Conservation (phyloP, 2,113 vertebrate genomes). For the Crypturellus undulatus region DNA sequence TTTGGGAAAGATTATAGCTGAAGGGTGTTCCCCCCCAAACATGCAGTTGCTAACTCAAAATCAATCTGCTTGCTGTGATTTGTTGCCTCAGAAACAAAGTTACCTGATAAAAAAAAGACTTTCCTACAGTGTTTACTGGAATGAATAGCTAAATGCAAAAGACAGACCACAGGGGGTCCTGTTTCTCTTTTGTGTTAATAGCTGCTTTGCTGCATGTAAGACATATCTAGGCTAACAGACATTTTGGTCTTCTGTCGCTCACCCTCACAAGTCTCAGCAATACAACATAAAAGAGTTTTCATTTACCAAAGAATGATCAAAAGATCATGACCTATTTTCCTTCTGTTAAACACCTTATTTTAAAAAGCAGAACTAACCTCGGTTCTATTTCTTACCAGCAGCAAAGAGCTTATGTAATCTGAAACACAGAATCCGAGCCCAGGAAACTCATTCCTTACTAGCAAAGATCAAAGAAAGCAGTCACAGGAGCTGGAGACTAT, state of each 20-base stretch:
- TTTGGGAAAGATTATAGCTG: constrained; percentile 54
- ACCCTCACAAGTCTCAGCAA: not conserved
- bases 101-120: constrained; percentile 28
- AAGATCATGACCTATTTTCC: constrained; percentile 53
- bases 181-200: not conserved
- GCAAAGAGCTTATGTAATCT: not conserved
- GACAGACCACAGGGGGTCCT: not conserved
- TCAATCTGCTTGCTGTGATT: constrained; percentile 43
- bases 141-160: constrained; percentile 19
- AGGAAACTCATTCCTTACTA: not conserved
- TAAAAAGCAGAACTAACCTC: constrained; percentile 18
- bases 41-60: rapidly evolving
- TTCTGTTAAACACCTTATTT: constrained; percentile 19
- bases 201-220: constrained; percentile 32
- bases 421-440: not conserved
- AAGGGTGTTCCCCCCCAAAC: not conserved
- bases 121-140: not conserved
- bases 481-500: not conserved
- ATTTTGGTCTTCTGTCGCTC: constrained; percentile 36
- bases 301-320: not conserved
- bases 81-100: constrained; percentile 31
- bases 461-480: too few species aligned
- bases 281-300: constrained; percentile 26
- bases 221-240: constrained; percentile 44
- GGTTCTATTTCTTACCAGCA: not conserved